Conservation (phyloP, 2,797 vertebrate species). For the Gallirallus australis region DNA sequence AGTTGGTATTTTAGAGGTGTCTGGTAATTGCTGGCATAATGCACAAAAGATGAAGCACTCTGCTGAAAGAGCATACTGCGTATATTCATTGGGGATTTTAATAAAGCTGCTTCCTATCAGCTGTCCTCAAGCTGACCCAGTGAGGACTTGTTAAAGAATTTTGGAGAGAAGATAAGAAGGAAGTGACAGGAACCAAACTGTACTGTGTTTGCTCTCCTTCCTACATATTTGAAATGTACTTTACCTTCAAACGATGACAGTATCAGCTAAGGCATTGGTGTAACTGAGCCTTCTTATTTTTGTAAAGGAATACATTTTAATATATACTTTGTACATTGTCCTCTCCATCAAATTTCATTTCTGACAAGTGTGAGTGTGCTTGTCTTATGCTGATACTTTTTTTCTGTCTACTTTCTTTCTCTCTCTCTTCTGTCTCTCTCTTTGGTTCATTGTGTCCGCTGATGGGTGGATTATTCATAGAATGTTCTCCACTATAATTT, state of each 20-base stretch:
- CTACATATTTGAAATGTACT: not conserved
- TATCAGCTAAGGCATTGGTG: conserved; percentile 39
- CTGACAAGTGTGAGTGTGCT: conserved; percentile 48
- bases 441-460: conserved; percentile 12
- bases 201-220: not conserved
- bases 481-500: not conserved
- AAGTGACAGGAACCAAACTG: not conserved
- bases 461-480: conserved; percentile 21
- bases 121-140: not conserved
- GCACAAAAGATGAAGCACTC: not conserved
- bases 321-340: conserved; percentile 29
- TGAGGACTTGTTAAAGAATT: not conserved
- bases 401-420: not conserved
- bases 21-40: not conserved
- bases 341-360: conserved; percentile 55
- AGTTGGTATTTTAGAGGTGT: not conserved
- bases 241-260: conserved; percentile 1
- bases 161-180: not conserved
- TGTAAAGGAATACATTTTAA: conserved; percentile 34
- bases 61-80: not conserved
- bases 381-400: conserved; percentile 40
- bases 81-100: not conserved
- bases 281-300: conserved; percentile 28
- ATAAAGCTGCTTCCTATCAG: conserved; percentile 8
- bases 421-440: not conserved